Conservation (phyloP, 2,113 vertebrate species). For the Casuarius casuarius region DNA sequence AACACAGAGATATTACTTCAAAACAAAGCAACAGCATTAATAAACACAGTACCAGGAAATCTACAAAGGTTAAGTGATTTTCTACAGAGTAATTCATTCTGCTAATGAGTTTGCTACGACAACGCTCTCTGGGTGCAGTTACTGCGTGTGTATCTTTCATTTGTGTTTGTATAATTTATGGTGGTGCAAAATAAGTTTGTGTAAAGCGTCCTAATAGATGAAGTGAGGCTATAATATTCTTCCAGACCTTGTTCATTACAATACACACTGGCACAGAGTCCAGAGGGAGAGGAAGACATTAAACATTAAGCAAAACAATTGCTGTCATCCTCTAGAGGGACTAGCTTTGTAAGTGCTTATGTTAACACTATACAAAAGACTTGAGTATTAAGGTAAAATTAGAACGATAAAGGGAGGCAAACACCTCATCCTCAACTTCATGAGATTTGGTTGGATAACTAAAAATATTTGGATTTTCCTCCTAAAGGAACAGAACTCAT, state of each 20-base stretch:
- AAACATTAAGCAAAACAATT: constrained; percentile 65
- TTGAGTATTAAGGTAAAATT: not conserved
- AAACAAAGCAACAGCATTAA: constrained; percentile 34
- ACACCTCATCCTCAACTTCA: not conserved
- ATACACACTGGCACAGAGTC: not conserved
- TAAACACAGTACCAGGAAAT: constrained; percentile 49
- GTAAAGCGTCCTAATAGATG: constrained; percentile 36
- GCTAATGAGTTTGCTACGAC: constrained; percentile 24
- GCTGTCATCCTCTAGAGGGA: constrained; percentile 44
- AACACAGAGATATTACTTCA: not conserved
- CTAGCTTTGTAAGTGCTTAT: constrained; percentile 6
- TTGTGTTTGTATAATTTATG: constrained; percentile 41
- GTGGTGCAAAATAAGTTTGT: constrained; percentile 29
- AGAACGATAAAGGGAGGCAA: not conserved
- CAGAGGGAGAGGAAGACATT: constrained; percentile 56
- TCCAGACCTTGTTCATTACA: constrained; percentile 44
- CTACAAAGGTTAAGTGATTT: constrained; percentile 56
- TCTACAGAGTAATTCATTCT: constrained; percentile 19
- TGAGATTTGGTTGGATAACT: not conserved
- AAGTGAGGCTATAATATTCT: constrained; percentile 23
- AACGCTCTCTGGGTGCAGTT: not conserved
- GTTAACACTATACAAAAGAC: constrained; percentile 9
- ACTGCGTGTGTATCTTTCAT: not conserved
- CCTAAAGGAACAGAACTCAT: not conserved
- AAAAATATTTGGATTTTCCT: rapidly evolving